Conservation (phyloP, 2,113 vertebrate species). For the Saccopteryx leptura region DNA sequence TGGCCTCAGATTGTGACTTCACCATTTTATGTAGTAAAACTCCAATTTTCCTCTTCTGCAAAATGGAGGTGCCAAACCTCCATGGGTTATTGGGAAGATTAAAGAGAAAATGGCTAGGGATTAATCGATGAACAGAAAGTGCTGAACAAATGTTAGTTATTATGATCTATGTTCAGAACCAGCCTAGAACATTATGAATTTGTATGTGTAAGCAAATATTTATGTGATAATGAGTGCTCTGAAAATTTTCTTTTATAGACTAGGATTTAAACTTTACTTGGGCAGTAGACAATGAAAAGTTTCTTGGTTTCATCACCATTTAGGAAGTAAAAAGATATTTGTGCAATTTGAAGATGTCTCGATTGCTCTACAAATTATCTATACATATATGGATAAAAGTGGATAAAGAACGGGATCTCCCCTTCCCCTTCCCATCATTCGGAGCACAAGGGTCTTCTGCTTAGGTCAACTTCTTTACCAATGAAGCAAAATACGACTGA, state of each 20-base stretch:
- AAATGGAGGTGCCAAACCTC: not conserved
- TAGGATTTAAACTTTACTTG: conserved; percentile 9
- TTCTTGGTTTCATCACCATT: not conserved
- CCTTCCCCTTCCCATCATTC: not conserved
- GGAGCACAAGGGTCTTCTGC: not conserved
- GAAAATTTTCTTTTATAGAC: not conserved
- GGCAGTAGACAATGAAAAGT: not conserved
- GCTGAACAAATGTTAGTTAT: not conserved
- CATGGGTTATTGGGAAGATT: not conserved
- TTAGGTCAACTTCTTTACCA: not conserved
- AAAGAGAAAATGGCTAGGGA: conserved; percentile 4
- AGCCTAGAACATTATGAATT: not conserved
- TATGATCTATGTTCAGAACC: not conserved
- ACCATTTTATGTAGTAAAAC: not conserved
- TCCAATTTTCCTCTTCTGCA: not conserved
- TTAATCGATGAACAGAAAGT: not conserved
- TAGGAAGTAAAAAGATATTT: conserved; percentile 21
- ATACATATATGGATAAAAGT: not conserved
- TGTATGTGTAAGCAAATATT: not conserved
- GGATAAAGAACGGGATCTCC: not conserved
- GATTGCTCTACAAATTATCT: not conserved
- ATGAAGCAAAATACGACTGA: not conserved
- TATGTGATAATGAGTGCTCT: not conserved
- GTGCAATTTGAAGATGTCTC: not conserved
- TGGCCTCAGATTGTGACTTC: not conserved